Conservation (phyloP, 2,888 invertebrate genomes). For the Lysandra bellargus region DNA sequence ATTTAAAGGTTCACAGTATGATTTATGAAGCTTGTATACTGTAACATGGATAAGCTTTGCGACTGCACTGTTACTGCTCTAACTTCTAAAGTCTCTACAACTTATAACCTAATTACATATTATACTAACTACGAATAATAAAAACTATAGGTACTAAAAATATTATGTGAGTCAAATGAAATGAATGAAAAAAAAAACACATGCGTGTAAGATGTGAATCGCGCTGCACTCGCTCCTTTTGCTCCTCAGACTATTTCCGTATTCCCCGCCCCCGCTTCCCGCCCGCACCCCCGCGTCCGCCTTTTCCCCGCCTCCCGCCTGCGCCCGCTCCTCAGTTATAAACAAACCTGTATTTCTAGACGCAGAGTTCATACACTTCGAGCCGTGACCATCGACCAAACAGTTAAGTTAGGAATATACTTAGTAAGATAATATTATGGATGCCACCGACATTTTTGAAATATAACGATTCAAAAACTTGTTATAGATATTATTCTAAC, state of each 20-base stretch:
- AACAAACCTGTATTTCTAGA: conserved; percentile 16
- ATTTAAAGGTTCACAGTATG: neutral
- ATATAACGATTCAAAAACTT: no score
- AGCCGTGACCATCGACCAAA: neutral
- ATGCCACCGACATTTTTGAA: no score
- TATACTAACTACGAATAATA: no score
- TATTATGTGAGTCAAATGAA: no score
- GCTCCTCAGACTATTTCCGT: neutral
- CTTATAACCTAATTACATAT: no score
- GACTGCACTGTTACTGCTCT: no score
- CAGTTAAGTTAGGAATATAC: neutral
- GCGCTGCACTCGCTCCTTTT: neutral
- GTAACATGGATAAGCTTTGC: neutral
- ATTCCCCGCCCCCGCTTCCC: neutral
- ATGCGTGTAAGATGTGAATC: neutral
- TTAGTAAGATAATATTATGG: neutral
- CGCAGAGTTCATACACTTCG: conserved; percentile 12
- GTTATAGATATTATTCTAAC: neutral
- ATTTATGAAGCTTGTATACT: no score
- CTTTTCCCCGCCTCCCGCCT: neutral
- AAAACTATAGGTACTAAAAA: no score
- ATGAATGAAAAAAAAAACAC: no score
- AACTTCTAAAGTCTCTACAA: no score
- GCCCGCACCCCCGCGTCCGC: neutral
- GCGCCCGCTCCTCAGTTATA: neutral